These are phyloP conservation scores for Eulemur albifrons DNA, from an alignment of 2,797 vertebrate genomes.

Conservation along the genomic window DNA sequence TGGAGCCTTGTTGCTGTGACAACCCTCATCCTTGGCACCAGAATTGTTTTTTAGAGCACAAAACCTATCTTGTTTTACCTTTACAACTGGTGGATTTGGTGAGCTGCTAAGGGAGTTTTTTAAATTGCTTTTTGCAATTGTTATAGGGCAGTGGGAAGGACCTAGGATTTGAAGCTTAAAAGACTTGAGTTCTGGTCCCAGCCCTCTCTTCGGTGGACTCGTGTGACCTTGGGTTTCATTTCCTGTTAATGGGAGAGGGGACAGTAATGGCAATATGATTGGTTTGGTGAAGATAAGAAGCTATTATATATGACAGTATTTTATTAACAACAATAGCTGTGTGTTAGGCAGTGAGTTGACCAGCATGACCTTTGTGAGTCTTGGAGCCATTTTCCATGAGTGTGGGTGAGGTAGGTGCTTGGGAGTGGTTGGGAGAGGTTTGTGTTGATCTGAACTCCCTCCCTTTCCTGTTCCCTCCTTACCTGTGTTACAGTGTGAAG, in stretches of 20 bases:
- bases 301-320: background rate
- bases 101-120: background rate
- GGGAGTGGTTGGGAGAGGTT: background rate
- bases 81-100: background rate
- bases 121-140: background rate
- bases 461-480: constrained; percentile 10
- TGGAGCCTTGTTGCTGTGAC: background rate
- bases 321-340: background rate
- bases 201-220: background rate
- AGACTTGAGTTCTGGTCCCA: background rate
- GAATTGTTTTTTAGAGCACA: constrained; percentile 34
- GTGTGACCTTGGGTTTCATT: background rate
- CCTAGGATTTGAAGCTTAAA: background rate
- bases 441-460: background rate
- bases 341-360: background rate
- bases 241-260: background rate
- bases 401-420: background rate
- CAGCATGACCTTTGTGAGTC: background rate
- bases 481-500: constrained; percentile 50
- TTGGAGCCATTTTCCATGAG: background rate
- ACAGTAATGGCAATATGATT: background rate
- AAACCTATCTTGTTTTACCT: constrained; percentile 17
- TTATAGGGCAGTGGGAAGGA: background rate
- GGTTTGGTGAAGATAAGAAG: background rate
- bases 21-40: background rate